Base-by-base conservation (phyloP, 2,888 invertebrate genomes). In the Hesperia comma region DNA sequence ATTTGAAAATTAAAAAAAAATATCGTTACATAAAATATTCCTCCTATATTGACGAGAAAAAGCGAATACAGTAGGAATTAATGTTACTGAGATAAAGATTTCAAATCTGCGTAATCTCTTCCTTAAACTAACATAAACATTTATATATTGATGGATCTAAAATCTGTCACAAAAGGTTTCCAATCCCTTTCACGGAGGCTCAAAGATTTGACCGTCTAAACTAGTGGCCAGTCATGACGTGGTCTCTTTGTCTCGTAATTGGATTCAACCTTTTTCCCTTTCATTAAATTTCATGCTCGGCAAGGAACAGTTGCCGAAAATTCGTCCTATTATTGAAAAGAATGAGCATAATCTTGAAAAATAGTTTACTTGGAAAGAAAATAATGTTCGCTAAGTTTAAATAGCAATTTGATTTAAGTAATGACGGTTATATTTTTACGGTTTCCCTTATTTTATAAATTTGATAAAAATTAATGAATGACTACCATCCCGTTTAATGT, bases 181-280 rank as follows among this genome's bases (percentile, higher is more conserved):
- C 32, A 41, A 46, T 26, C 60, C 60, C 55, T 63, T 49, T 32
- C 4, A 19, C 6, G 32, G 57, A 49, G 46, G 17, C n/a, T 26
- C 33, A 32, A 63, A 63, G 56, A 49, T 43, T 63, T 40, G 12
- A 57, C 37, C 46, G 41, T 49, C n/a, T 41, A 56, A 63, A 63
- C 63, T 63, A 57, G 14, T 21, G 40, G 37, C 21, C 37, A 15
- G 46, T 54, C 26, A 56, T 63, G 26, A 53, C n/a, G 63, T 56
- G 63, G 56, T 37, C 56, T 57, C 56, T 63, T 57, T 63, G 63
- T 57, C 15, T 49, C 37, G 49, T 49, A 63, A 63, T 63, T 63
- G 63, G 49, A 63, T 56, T 26, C 43, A 49, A 37, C 33, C 46
- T 33, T 57, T 56, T 63, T 63, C 55, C 63, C 40, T 19, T 57